A percentile compares a stretch with the other conserved stretches of the same genome.
These are phyloP conservation scores for Apotomis turbidana DNA, from an alignment of 2,888 invertebrate species.

Conservation along the genomic window DNA sequence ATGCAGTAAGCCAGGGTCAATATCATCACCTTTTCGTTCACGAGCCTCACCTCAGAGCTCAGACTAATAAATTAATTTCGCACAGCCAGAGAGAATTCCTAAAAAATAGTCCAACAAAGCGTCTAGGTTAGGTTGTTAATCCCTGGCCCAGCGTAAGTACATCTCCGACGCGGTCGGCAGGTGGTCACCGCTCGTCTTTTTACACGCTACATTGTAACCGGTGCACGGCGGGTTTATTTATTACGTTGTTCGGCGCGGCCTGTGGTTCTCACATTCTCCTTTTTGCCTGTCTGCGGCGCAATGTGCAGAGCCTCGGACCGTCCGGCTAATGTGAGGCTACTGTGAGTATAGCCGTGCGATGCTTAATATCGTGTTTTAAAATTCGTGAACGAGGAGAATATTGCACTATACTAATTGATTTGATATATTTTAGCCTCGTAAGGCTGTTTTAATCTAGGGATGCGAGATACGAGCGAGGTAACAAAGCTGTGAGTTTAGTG, in stretches of 20 bases:
- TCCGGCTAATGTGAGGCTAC: conserved; percentile 32
- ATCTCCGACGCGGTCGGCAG: conserved; percentile 21
- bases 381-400: no score
- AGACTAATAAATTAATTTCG: conserved; percentile 14
- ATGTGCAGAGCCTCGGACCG: conserved; percentile 40
- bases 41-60: not conserved
- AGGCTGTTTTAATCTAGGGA: no score
- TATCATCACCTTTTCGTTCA: not conserved
- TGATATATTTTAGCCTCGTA: no score
- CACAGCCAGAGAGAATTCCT: conserved; percentile 11
- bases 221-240: conserved; percentile 60
- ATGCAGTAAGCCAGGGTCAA: no score
- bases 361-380: not conserved
- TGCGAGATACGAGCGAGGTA: no score
- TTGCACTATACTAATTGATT: no score
- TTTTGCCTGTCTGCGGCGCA: conserved; percentile 65
- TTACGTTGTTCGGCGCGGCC: conserved; percentile 49
- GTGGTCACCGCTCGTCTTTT: conserved; percentile 36
- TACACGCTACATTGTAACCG: conserved; percentile 36
- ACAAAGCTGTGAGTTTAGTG: no score
- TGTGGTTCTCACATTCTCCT: conserved; percentile 60
- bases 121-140: conserved; percentile 28
- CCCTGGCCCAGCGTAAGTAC: conserved; percentile 17
- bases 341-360: conserved; percentile 9
- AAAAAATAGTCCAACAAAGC: conserved; percentile 24